Evolutionary conservation across 2,113 vertebrate genomes (phyloP), one percentile per base, ranked within the genome.

Genomic region (Pundamilia nyererei): DNA sequence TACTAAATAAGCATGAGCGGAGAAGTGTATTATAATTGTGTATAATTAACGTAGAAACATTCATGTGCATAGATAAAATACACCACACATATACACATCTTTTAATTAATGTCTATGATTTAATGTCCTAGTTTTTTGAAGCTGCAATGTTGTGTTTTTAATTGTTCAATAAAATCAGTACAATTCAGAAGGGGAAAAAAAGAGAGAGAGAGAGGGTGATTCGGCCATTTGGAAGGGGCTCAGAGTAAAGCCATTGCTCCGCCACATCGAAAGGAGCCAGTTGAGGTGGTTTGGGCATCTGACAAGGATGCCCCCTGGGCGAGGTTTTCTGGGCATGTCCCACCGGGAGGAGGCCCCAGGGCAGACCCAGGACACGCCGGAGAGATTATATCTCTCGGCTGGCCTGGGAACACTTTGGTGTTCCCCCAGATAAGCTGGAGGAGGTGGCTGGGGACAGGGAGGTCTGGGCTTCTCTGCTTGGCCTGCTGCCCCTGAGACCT

Each of bases 1-100:
- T 35, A 95, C 95, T n/a, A 95, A 96, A 92, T 95, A 87, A 91
- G 26, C 84, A 31, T 42, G 3, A 6, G 45, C 24, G 40, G 14
- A 19, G 13, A 6, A 2, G 45, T 33, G 3, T 68, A 79, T 85
- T 75, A 56, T 80, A 14, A 62, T 72, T 8, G 7, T 68, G 68
- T 80, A 47, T 77, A 9, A 62, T 79, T 8, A 31, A 38, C 10
- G 5, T 35, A 68, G 38, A 87, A 58, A 33, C 6, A 84, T 26
- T 77, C 3, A 83, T 1, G 31, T 24, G 4, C 26, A 51, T 58
- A 38, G 21, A 77, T n/a, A 77, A 3, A 33, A 60, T 6, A 19
- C 29, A 15, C 14, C 11, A 65, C 17, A 1, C 14, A 31, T 2
- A 35, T 0, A 65, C 60, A 49, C 4, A 31, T 9, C 21, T 87